These are phyloP conservation scores for Galendromus occidentalis DNA, from an alignment of 1,140 invertebrate genomes.

Conservation along the genomic window DNA sequence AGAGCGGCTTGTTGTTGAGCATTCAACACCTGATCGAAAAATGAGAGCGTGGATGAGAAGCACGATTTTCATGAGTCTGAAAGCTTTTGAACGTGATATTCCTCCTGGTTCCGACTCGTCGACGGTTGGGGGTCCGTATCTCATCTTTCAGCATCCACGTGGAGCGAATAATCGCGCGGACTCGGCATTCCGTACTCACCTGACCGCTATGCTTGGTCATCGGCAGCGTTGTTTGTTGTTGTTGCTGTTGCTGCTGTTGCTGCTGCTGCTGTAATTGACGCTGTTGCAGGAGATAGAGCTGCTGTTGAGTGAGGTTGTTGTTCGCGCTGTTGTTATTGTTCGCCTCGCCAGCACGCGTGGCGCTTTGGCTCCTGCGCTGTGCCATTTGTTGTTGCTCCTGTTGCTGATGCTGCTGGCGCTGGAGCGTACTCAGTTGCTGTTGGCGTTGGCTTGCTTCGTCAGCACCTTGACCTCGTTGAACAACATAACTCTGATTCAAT, in stretches of 20 bases:
- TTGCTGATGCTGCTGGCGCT: conserved; percentile 10
- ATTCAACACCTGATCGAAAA: neutral
- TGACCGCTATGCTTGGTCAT: neutral
- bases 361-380: conserved; percentile 1
- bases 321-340: conserved; percentile 7
- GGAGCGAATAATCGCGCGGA: too few relatives aligned
- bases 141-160: too few relatives aligned
- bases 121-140: too few relatives aligned
- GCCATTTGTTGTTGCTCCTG: conserved; percentile 10
- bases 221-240: conserved; percentile 1
- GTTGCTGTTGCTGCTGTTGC: neutral
- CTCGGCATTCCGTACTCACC: too few relatives aligned
- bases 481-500: conserved; percentile 3
- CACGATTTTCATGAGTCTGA: too few relatives aligned
- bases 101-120: too few relatives aligned
- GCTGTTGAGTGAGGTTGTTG: conserved; percentile 3
- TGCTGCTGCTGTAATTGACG: conserved; percentile 1
- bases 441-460: neutral
- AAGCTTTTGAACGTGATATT: too few relatives aligned
- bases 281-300: conserved; percentile 1
- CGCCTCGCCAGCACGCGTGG: neutral
- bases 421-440: neutral
- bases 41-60: too few relatives aligned
- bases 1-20: neutral
- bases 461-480: neutral